Evolutionary conservation across 2,797 vertebrate genomes (phyloP).

Genomic region (Ptychobarbus kaznakovi): DNA sequence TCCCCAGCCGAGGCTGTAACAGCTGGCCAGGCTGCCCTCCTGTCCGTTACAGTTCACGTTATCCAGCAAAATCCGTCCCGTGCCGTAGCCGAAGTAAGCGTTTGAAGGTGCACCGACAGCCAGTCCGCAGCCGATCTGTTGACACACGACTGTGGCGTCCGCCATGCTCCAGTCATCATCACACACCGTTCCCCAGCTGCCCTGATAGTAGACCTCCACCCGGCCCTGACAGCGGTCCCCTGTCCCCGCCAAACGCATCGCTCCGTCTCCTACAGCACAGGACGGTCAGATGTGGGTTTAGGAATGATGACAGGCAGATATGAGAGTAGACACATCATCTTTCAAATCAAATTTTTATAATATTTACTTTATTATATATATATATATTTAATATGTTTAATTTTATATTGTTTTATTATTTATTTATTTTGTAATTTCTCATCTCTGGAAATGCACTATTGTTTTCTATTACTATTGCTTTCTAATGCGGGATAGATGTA

Average conservation of each 20-base stretch:
- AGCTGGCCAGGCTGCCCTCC: constrained; percentile 79
- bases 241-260: constrained; percentile 85
- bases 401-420: no score
- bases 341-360: no score
- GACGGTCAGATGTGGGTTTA: not conserved
- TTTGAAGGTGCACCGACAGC: constrained; percentile 83
- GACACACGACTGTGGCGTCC: constrained; percentile 89
- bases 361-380: no score
- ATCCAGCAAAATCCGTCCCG: constrained; percentile 89
- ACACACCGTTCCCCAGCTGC: constrained; percentile 93
- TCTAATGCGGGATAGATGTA: not conserved
- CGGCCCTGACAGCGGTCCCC: constrained; percentile 85
- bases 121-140: constrained; percentile 85
- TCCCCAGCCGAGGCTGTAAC: constrained; percentile 91
- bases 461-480: not conserved
- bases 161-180: constrained; percentile 91
- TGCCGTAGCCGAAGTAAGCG: constrained; percentile 90
- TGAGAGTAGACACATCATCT: no score
- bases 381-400: no score
- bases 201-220: constrained; percentile 89
- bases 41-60: constrained; percentile 89
- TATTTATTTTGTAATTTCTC: no score
- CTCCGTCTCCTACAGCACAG: constrained; percentile 82
- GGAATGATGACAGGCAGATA: not conserved
- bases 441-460: not conserved